Base-by-base conservation (phyloP, 64 coral and sea anemone species). In the Pocillopora damicornis region DNA sequence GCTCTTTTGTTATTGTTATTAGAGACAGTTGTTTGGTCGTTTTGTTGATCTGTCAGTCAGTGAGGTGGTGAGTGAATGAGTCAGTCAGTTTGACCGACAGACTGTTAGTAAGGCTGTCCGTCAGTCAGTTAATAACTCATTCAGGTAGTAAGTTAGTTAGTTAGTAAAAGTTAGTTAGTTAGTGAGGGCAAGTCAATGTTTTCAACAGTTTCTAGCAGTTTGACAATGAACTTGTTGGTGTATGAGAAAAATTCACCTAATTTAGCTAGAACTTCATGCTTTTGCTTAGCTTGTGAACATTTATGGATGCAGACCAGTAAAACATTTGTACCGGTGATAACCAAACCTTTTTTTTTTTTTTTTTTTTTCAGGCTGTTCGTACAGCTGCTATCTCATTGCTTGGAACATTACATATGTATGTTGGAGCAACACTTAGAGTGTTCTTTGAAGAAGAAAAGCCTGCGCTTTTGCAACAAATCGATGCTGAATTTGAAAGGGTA, bases 371-470 rank as follows among this genome's bases (percentile, higher is more conserved):
- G 94, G 94, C 94, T 26, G 94, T 93, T 15, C 74, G 91, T 7
- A 96, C 94, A 60, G 91, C 90, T 9, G 94, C 94, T 20, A 90
- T 93, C 20, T 76, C 88, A 10, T 11, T 97, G 62, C 58, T 97
- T 13, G 94, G 94, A 74, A 90, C 90, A 13, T 77, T 97, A 20
- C 88, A 97, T 58, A 90, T 97, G 88, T 97, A 97, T 35, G 94
- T 97, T 22, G 94, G 94, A 1, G 56, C 94, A 56, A 97, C 74
- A 17, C 81, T 97, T 22, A 93, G 94, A 56, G 81, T 97, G 58
- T 97, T 97, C 88, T 97, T 97, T 93, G 94, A 97, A 77, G 91
- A 97, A 20, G 94, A 97, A 26, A 97, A 97, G 38, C 83, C 94
- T 63, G 94, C 94, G 9, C 72, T 97, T 36, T 56, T 97, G 13